Base-by-base conservation (phyloP, 2,888 invertebrate species). In the Ischnura elegans region DNA sequence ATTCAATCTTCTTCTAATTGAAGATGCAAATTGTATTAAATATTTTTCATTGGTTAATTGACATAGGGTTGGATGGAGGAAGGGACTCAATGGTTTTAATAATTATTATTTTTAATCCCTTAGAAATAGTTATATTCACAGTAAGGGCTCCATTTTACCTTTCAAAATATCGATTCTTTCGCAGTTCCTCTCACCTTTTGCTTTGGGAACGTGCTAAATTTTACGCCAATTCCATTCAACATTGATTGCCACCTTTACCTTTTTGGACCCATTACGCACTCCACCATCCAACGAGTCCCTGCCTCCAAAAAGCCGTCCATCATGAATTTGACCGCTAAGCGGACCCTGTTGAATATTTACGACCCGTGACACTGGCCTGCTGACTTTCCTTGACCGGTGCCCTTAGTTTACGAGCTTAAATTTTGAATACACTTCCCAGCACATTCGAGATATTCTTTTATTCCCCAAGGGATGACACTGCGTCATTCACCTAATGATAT, bases 261-360 rank as follows among this genome's bases (percentile, higher is more conserved):
- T 13, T 76, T 61, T 4, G 29, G 25, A 36, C 13, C 76, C 76
- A 76, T 76, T 76, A 76, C 76, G 76, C 36, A 25, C 76, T 13
- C 76, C 76, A 2, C 16, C 2, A 21, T 10, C 51, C 8, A 5
- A 13, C 51, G 0, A 25, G 61, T 61, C 51, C 51, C 51, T 51
- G 13, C 51, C 51, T 36, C 76, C 36, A 10, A 13, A 76, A 76
- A 36, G 76, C 36, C 76, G 76, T 76, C 76, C 36, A 76, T 76
- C 76, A 76, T 76, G 76, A 76, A 76, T 76, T 36, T 76, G 76
- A 76, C 76, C 76, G 76, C 76, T 76, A 76, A 76, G 76, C 76
- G 76, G 76, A 76, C 76, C 76, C 76, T 76, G 36, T 36, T 76
- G 76, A 76, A 76, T 76, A 76, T 76, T 76, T 76, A 76, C 76